A percentile compares a stretch with the other conserved stretches of the same genome.
These are phyloP conservation scores for Spinibarbus caldwelli DNA, from an alignment of 2,797 vertebrate species.

Conservation along the genomic window DNA sequence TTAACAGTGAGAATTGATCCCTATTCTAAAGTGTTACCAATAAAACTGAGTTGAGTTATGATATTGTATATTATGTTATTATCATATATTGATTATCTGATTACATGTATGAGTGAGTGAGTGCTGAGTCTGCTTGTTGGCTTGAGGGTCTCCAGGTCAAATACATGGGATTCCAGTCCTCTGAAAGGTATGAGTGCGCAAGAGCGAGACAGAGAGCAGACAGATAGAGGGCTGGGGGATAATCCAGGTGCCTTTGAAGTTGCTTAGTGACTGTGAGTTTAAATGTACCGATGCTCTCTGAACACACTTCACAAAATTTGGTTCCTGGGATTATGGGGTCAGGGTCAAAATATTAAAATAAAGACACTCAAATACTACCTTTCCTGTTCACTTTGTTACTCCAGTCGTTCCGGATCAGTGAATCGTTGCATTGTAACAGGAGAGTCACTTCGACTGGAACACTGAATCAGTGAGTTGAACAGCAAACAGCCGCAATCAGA, in stretches of 20 bases:
- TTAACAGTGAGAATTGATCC: no score
- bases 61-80: constrained; percentile 14
- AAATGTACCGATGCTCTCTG: constrained; percentile 26
- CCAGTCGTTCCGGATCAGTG: neutral
- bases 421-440: no score
- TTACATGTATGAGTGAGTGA: constrained; percentile 45
- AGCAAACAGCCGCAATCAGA: no score
- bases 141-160: constrained; percentile 47
- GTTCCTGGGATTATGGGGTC: constrained; percentile 30
- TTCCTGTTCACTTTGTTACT: neutral
- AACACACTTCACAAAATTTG: constrained; percentile 19
- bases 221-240: constrained; percentile 2
- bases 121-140: constrained; percentile 38
- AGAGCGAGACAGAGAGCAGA: constrained; percentile 45
- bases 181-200: constrained; percentile 48
- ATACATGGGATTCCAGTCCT: constrained; percentile 54
- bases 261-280: constrained; percentile 30
- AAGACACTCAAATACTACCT: neutral
- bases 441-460: neutral
- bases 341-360: constrained; percentile 49
- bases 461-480: no score
- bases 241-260: constrained; percentile 53
- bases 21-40: no score
- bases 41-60: no score
- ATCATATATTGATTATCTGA: constrained; percentile 41